A percentile compares a stretch with the other conserved stretches of the same genome.
These are phyloP conservation scores for Distichodus sexfasciatus DNA, from an alignment of 2,797 vertebrate genomes.

Conservation along the genomic window DNA sequence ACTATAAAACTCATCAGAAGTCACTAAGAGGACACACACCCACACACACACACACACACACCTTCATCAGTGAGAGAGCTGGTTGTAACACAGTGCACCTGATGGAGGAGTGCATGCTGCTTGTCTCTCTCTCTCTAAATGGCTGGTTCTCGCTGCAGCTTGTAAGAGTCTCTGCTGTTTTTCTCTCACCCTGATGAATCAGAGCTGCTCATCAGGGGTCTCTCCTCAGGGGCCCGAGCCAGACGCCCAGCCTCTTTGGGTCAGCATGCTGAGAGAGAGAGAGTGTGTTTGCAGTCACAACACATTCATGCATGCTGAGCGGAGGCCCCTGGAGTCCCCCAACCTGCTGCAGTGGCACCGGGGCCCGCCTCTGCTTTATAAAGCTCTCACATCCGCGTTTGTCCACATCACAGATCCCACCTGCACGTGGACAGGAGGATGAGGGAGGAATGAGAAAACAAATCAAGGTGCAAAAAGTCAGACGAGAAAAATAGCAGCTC, in stretches of 20 bases:
- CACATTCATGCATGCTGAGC: neutral
- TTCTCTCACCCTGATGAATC: slow-evolving; percentile 65
- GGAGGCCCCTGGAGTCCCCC: slow-evolving; percentile 31
- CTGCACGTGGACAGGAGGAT: slow-evolving; percentile 5
- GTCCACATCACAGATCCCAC: slow-evolving; percentile 8
- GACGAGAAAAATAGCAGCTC: neutral
- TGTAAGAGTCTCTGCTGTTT: slow-evolving; percentile 57
- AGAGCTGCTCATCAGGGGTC: slow-evolving; percentile 54
- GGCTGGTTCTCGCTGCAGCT: slow-evolving; percentile 22
- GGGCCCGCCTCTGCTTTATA: slow-evolving; percentile 24
- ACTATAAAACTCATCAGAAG: too few relatives aligned
- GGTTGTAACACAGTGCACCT: slow-evolving; percentile 60
- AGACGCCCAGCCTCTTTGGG: slow-evolving; percentile 38
- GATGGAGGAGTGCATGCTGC: slow-evolving; percentile 63
- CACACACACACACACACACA: slow-evolving; percentile 37
- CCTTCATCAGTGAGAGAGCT: slow-evolving; percentile 63
- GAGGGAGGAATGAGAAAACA: slow-evolving; percentile 19
- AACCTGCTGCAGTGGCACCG: slow-evolving; percentile 16
- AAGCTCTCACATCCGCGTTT: slow-evolving; percentile 25
- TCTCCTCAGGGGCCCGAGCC: slow-evolving; percentile 45
- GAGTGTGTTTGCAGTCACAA: slow-evolving; percentile 29
- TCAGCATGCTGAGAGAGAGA: slow-evolving; percentile 24
- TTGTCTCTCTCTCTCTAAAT: slow-evolving; percentile 56
- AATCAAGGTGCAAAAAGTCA: slow-evolving; percentile 1
- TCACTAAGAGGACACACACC: too few relatives aligned